Percentiles rank a stretch among this genome's conserved stretches.
Conservation (phyloP, 2,113 vertebrate species). For the Egretta garzetta region DNA sequence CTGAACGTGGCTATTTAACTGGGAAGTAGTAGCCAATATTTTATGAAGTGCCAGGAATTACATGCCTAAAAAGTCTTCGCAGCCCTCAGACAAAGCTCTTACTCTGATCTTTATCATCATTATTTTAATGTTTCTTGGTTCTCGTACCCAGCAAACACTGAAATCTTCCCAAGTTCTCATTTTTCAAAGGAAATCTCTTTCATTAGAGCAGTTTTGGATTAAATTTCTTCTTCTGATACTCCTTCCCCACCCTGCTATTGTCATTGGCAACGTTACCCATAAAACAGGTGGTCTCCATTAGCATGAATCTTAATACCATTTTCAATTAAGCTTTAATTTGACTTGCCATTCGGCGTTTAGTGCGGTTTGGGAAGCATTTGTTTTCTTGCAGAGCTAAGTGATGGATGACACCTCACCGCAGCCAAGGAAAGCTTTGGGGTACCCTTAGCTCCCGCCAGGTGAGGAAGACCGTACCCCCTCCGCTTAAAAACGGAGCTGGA, state of each 20-base stretch:
- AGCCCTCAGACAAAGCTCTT: not conserved
- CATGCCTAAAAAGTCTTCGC: not conserved
- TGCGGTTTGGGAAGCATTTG: not conserved
- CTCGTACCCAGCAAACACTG: not conserved
- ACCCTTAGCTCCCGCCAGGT: not conserved
- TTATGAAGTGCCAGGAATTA: not conserved
- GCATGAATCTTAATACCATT: not conserved
- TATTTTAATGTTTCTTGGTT: not conserved
- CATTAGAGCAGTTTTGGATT: not conserved
- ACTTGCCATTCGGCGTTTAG: not conserved
- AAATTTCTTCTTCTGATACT: not conserved
- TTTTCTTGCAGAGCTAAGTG: not conserved
- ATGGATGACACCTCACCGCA: not conserved
- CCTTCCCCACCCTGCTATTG: not conserved
- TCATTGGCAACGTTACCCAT: not conserved
- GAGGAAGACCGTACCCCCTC: not conserved
- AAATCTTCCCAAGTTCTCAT: not conserved
- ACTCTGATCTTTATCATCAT: not conserved
- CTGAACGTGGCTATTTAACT: not conserved
- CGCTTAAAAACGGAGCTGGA: not conserved
- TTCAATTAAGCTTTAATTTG: slow-evolving; percentile 3
- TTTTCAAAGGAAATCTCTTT: not conserved
- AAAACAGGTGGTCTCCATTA: slow-evolving; percentile 26
- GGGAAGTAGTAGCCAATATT: not conserved
- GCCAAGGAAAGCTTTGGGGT: not conserved